Evolutionary conservation across 1,140 invertebrate genomes (phyloP), one percentile per base, ranked within the genome.

Genomic region (Oppia nitens): DNA sequence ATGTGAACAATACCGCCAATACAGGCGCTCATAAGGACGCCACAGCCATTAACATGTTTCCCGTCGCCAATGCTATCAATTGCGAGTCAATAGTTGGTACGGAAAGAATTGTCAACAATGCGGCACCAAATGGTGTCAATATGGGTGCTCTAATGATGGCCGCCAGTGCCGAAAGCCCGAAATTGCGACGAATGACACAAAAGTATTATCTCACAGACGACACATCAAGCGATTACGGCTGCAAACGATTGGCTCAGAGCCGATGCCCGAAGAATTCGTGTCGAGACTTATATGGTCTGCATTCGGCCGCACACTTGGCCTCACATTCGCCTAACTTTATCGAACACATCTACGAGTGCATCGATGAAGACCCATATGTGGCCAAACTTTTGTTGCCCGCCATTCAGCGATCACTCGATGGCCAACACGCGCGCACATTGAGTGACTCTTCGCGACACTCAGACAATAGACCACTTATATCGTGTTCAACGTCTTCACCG

Each of bases 261-360:
- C 32, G 32, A 40, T 40, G 17, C 17, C 32, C 6, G 32, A 40
- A 40, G 32, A 6, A 40, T 9, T 40, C 32, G 17, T 40, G 32
- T 40, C 32, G 32, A 9, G 32, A 40, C 17, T 9, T 40, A 9
- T 40, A 40, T 40, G 6, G 6, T 6, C 17, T 40, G 17, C 32
- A 40, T 40, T 6, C 6, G 17, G 6, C 6, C 32, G 6, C 6
- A 9, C 6, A 9, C 6, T 9, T 40, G 32, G 6, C 32, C 17
- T 40, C 32, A 40, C 32, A 40, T 40, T 17, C 32, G 17, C 32
- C 32, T 40, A 40, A 17, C 17, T 40, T 57, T 40, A 51, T 62
- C 26, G 60, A 62, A 47, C 60, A 62, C 47, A 53, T 62, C 14
- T 62, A 62, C 47, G 60, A 62, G 25, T 62, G 60, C 32, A 62